These are phyloP conservation scores for Psilopsiagon aymara DNA, from an alignment of 2,113 vertebrate species.

Conservation along the genomic window DNA sequence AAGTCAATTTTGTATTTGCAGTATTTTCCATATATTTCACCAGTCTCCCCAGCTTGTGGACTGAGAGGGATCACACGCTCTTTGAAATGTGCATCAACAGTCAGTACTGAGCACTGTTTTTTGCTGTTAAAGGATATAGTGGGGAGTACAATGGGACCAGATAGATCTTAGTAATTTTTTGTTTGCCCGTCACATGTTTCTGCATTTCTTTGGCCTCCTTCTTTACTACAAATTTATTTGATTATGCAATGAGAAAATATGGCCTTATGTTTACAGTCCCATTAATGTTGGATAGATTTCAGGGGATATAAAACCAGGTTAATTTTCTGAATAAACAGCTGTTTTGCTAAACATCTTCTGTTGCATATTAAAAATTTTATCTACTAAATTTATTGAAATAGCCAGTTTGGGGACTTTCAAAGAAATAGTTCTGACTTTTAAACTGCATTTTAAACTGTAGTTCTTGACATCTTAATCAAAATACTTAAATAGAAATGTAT, in stretches of 20 bases:
- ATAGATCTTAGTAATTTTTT: not conserved
- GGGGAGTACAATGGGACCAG: not conserved
- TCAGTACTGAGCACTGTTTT: not conserved
- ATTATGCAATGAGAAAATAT: not conserved
- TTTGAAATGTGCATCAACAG: not conserved
- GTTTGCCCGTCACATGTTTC: not conserved
- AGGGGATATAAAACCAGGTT: not conserved
- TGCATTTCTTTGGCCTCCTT: not conserved
- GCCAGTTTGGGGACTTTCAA: not conserved
- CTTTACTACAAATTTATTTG: not conserved
- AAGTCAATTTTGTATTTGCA: not conserved
- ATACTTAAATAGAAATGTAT: not conserved
- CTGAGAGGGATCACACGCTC: not conserved
- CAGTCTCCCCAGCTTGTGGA: not conserved
- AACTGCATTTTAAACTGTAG: not conserved
- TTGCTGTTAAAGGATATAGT: not conserved
- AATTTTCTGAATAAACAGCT: not conserved
- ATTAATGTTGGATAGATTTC: not conserved
- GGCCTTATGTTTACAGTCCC: not conserved
- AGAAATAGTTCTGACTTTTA: not conserved
- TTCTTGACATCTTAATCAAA: not conserved
- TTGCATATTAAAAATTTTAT: not conserved
- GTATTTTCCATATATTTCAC: not conserved
- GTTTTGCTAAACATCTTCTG: not conserved
- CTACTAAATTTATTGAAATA: not conserved